phyloP scores from a whole-genome alignment of 53 echinoderm and acorn worm species.

The Actinopyga echinites region DNA sequence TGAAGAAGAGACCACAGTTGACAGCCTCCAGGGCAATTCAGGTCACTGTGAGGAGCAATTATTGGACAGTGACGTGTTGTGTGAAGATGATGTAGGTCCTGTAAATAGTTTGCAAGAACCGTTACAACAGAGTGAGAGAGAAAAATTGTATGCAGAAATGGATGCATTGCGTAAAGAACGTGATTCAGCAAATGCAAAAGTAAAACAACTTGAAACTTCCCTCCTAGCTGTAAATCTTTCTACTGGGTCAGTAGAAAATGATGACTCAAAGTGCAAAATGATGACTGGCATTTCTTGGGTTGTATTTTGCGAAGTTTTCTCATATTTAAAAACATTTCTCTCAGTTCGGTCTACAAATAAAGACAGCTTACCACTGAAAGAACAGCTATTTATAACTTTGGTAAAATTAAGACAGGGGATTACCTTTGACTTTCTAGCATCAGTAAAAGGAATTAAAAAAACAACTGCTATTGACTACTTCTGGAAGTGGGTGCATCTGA shows the following conservation, averaged over 20 bases:
- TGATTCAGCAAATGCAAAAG: not conserved
- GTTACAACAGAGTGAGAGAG: no score
- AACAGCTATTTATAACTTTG: conserved; percentile 54
- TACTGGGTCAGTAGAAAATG: not conserved
- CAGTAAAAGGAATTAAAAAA: conserved; percentile 8
- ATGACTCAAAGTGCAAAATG: not conserved
- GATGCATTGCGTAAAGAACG: not conserved
- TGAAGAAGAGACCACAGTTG: no score
- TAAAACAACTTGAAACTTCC: not conserved
- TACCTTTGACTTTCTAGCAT: conserved; percentile 46
- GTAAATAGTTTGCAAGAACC: no score
- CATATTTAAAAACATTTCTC: no score
- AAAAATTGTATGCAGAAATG: no score
- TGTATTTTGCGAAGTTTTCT: no score
- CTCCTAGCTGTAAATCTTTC: not conserved
- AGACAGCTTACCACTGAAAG: conserved; percentile 12
- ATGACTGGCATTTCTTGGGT: not conserved
- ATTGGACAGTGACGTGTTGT: no score
- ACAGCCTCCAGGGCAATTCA: no score
- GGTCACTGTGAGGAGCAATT: no score
- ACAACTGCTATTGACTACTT: conserved; percentile 13
- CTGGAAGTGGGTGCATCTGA: conserved; percentile 30
- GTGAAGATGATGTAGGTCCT: no score
- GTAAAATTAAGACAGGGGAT: conserved; percentile 40
- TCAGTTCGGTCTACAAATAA: no score